Evolutionary conservation across 2,797 vertebrate genomes (phyloP).

Genomic region (Hippoglossus hippoglossus): DNA sequence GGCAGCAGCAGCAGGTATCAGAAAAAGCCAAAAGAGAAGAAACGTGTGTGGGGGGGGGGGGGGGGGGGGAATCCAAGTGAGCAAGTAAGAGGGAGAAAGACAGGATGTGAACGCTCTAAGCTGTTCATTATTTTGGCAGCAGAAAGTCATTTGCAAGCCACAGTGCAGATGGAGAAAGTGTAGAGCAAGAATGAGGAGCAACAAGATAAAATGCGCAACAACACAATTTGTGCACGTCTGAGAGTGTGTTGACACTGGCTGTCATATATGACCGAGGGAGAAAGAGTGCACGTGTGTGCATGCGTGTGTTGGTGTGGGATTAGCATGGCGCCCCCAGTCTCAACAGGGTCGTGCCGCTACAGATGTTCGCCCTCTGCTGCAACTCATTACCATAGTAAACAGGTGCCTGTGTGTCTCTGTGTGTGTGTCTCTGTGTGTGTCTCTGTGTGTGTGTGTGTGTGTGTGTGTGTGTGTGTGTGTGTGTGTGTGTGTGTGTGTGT

Average conservation of each 20-base stretch:
- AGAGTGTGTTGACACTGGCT: constrained; percentile 10
- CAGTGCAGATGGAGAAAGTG: constrained; percentile 55
- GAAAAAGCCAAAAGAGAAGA: constrained; percentile 32
- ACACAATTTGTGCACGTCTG: constrained; percentile 25
- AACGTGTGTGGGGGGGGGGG: constrained; percentile 11
- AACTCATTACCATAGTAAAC: constrained; percentile 79
- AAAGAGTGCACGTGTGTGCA: not conserved
- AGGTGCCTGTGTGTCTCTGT: constrained; percentile 51
- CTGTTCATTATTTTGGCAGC: constrained; percentile 72
- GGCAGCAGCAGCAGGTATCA: constrained; percentile 22
- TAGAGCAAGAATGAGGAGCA: constrained; percentile 43
- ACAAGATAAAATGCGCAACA: constrained; percentile 47
- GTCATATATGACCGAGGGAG: constrained; percentile 26
- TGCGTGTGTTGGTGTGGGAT: constrained; percentile 46
- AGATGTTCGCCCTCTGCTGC: constrained; percentile 73
- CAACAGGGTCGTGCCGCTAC: constrained; percentile 70
- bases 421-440: no score
- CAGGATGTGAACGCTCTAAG: constrained; percentile 43
- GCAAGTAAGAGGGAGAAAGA: constrained; percentile 24
- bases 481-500: constrained; percentile 10
- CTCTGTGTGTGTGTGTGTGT: not conserved
- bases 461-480: constrained; percentile 11
- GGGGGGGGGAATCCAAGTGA: constrained; percentile 5
- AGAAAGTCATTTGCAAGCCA: constrained; percentile 51
- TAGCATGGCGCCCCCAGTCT: constrained; percentile 58